Evolutionary conservation across 2,888 invertebrate genomes (phyloP).

Genomic region (Chrysotoxum bicinctum): DNA sequence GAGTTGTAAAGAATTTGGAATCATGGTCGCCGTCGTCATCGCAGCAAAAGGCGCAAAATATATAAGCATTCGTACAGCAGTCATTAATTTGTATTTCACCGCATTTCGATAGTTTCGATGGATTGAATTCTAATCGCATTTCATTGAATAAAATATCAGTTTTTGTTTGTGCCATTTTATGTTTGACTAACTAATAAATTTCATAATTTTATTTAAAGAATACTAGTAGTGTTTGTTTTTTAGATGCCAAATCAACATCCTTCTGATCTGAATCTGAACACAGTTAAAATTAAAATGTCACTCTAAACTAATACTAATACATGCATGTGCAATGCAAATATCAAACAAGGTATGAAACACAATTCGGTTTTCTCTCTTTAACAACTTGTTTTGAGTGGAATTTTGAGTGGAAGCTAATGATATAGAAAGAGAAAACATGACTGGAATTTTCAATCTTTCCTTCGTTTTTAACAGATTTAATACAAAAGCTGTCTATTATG

Average conservation of each 20-base stretch:
- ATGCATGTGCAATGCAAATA: neutral
- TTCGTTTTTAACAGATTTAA: neutral
- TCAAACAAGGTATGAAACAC: neutral
- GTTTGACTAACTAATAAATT: slow-evolving; percentile 9
- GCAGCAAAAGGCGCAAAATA: slow-evolving; percentile 69
- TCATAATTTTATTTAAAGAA: slow-evolving; percentile 53
- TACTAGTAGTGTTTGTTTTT: slow-evolving; percentile 30
- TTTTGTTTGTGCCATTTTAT: slow-evolving; percentile 49
- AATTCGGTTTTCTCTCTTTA: neutral
- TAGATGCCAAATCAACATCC: neutral
- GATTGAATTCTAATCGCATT: slow-evolving; percentile 52
- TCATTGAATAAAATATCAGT: slow-evolving; percentile 45
- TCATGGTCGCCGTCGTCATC: slow-evolving; percentile 34
- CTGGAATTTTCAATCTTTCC: neutral
- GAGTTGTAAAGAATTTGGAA: slow-evolving; percentile 47
- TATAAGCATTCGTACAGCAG: slow-evolving; percentile 54
- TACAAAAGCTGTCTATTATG: too few relatives aligned
- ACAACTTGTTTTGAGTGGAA: slow-evolving; percentile 7
- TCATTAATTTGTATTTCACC: slow-evolving; percentile 61
- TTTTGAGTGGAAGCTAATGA: neutral
- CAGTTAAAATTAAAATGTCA: slow-evolving; percentile 7
- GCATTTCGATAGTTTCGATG: slow-evolving; percentile 55
- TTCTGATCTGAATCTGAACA: neutral
- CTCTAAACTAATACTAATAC: neutral
- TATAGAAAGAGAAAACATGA: neutral